Base-by-base conservation (phyloP, 2,888 invertebrate species). In the Dynastes grantii region DNA sequence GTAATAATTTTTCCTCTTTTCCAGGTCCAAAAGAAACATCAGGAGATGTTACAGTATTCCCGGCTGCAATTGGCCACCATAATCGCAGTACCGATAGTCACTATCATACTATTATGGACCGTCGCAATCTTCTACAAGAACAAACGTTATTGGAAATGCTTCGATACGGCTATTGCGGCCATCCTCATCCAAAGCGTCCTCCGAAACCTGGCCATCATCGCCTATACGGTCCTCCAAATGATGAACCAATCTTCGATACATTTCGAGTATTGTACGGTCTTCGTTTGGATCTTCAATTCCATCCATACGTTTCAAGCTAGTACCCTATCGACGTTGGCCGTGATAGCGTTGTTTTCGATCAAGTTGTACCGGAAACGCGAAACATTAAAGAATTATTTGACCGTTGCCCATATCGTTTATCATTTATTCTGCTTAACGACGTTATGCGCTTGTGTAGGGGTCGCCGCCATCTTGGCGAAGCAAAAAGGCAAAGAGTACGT, bases 251-350 rank as follows among this genome's bases (percentile, higher is more conserved):
- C 82, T 37, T 81, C 81, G 58, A 83, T 86, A 78, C 81, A 84
- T 61, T 79, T 85, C 73, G 88, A 89, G 61, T 88, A 88, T 82
- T 91, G 91, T 85, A 88, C 89, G 68, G 85, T 87, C 27, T 85
- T 90, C 51, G 88, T 90, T 13, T 91, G 91, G 90, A 85, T 89
- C 22, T 88, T 90, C 83, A 90, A 90, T 68, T 89, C 91, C 1
- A 86, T 90, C 27, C 89, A 91, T 81, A 90, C 90, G 0, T 90
- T 91, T 79, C 91, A 91, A 84, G 90, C 90, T 2, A 89, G 89
- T 79, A 89, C 90, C 16, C 83, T 91, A 68, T 88, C 90, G 0
- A 90, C 91, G 0, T 85, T 91, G 70, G 89, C 90, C 1, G 88
- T 90, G 9, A 90, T 90, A 76, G 88, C 90, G 0, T 86, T 90